These are phyloP conservation scores for Progne subis DNA, from an alignment of 2,113 vertebrate genomes.

Conservation along the genomic window DNA sequence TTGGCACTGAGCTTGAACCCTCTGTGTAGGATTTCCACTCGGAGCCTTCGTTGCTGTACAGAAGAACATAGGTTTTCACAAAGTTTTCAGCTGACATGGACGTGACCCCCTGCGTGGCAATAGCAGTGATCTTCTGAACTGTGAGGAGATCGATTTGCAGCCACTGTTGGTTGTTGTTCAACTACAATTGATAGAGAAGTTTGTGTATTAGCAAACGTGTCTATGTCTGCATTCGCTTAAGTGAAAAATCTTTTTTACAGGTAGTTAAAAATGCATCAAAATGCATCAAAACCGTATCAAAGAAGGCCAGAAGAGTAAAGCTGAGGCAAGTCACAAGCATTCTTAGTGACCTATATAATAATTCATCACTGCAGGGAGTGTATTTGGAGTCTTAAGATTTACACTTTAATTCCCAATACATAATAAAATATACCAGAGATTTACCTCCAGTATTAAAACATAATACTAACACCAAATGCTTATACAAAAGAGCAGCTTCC, in stretches of 20 bases:
- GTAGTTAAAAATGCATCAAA: neutral
- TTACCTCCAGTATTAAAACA: neutral
- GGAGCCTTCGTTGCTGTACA: slow-evolving; percentile 81
- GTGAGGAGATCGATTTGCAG: slow-evolving; percentile 87
- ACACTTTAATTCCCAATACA: neutral
- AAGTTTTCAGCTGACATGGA: slow-evolving; percentile 81
- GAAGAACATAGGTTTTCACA: slow-evolving; percentile 80
- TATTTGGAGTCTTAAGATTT: neutral
- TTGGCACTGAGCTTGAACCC: slow-evolving; percentile 63
- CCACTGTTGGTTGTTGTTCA: slow-evolving; percentile 86
- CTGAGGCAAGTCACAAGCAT: neutral
- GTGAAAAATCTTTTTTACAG: neutral
- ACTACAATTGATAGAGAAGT: slow-evolving; percentile 64
- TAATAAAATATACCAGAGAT: neutral
- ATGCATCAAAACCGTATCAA: neutral
- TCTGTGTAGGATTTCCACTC: slow-evolving; percentile 85
- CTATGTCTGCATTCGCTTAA: neutral
- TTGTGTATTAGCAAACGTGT: neutral
- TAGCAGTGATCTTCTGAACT: slow-evolving; percentile 89
- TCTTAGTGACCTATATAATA: neutral
- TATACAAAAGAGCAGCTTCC: neutral
- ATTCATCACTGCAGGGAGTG: neutral
- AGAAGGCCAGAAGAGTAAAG: neutral
- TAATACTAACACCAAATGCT: neutral
- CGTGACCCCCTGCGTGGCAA: slow-evolving; percentile 88